A percentile compares a stretch with the other conserved stretches of the same genome.
phyloP scores from a whole-genome alignment of 2,888 invertebrate species.

The Leptinotarsa tumamoca region DNA sequence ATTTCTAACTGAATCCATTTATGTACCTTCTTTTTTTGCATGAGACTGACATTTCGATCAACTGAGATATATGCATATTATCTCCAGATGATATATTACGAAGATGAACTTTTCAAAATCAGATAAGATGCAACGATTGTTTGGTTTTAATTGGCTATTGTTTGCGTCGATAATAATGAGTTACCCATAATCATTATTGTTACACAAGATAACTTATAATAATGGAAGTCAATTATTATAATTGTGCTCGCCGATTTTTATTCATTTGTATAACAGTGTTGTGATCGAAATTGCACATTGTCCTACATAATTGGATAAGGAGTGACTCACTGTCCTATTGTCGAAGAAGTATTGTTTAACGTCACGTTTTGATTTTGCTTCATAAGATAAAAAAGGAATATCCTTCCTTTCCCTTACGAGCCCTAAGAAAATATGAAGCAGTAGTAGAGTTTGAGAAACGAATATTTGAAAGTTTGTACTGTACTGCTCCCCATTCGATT shows the following conservation, averaged over 20 bases:
- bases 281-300: constrained; percentile 37
- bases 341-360: constrained; percentile 17
- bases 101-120: constrained; percentile 45
- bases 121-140: constrained; percentile 48
- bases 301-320: constrained; percentile 31
- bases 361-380: constrained; percentile 14
- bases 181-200: constrained; percentile 49
- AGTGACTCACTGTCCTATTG: constrained; percentile 29
- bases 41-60: background rate
- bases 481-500: too few relatives aligned
- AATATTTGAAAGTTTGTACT: too few relatives aligned
- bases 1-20: background rate
- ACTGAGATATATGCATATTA: constrained; percentile 22
- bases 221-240: constrained; percentile 49
- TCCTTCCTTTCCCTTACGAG: too few relatives aligned
- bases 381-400: background rate
- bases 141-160: constrained; percentile 51
- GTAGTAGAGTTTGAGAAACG: too few relatives aligned
- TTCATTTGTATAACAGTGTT: constrained; percentile 32
- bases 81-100: constrained; percentile 31
- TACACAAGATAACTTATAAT: constrained; percentile 50
- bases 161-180: constrained; percentile 46
- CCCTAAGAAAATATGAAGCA: too few relatives aligned
- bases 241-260: constrained; percentile 44
- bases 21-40: background rate